Percentiles rank a stretch among this genome's conserved stretches.
phyloP scores from a whole-genome alignment of 64 coral and sea anemone genomes.

The Porites lutea region DNA sequence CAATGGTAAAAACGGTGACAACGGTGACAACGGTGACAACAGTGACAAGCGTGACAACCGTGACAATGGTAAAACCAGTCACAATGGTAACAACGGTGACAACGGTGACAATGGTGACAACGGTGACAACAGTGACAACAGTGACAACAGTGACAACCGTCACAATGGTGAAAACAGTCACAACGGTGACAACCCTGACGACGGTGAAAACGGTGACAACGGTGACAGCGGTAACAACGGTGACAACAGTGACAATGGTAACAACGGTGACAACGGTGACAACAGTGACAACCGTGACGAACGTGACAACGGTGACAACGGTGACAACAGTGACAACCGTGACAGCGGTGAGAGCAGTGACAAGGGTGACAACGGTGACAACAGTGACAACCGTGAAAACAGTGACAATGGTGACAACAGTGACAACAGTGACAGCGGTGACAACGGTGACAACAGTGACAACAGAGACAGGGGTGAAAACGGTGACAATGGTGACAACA shows the following conservation, averaged over 20 bases:
- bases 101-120: background rate
- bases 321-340: background rate
- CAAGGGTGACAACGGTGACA: background rate
- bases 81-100: too few species aligned
- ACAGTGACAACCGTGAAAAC: background rate
- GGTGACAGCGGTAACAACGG: background rate
- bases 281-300: too few species aligned
- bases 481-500: background rate
- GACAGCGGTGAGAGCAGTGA: too few species aligned
- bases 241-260: constrained; percentile 1
- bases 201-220: background rate
- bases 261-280: background rate
- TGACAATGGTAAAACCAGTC: too few species aligned
- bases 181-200: background rate
- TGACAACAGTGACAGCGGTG: background rate
- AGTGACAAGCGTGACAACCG: too few species aligned
- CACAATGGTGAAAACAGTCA: background rate
- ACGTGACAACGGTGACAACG: too few species aligned
- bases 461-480: background rate
- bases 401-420: too few species aligned
- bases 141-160: background rate
- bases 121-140: background rate
- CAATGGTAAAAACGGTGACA: background rate
- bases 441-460: background rate
- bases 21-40: too few species aligned